These are phyloP conservation scores for Sitobion miscanthi DNA, from an alignment of 1,140 invertebrate genomes.

Conservation along the genomic window DNA sequence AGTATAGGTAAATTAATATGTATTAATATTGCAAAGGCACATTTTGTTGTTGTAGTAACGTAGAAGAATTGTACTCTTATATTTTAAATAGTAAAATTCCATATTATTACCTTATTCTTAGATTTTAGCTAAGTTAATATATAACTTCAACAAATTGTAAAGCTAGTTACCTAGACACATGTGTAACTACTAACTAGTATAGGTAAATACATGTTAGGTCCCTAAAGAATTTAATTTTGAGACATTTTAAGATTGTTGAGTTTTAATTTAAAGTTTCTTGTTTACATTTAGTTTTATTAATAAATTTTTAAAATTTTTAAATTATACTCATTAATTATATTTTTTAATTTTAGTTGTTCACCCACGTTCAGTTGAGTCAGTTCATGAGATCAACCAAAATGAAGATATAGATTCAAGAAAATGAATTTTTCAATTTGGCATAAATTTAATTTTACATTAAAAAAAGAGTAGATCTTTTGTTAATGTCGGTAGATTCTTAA, in stretches of 20 bases:
- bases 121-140: not conserved
- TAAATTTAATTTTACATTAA: not conserved
- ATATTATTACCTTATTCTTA: not conserved
- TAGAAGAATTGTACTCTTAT: not conserved
- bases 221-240: not conserved
- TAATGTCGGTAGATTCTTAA: conserved; percentile 9
- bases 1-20: not conserved
- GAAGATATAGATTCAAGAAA: conserved; percentile 15
- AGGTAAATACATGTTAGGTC: not conserved
- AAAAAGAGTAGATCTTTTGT: conserved; percentile 16
- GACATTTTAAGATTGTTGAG: not conserved
- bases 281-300: not conserved
- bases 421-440: conserved; percentile 15
- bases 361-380: conserved; percentile 37
- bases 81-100: not conserved
- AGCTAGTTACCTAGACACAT: too few species aligned
- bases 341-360: conserved; percentile 42
- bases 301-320: not conserved
- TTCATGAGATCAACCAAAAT: conserved; percentile 23
- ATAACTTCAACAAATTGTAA: not conserved
- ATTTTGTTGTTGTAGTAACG: not conserved
- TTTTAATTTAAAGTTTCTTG: not conserved
- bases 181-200: too few species aligned
- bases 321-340: not conserved
- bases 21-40: not conserved